Evolutionary conservation across 37 sponge, comb jelly and placozoan genomes (phyloP).

Genomic region (Spongilla lacustris): DNA sequence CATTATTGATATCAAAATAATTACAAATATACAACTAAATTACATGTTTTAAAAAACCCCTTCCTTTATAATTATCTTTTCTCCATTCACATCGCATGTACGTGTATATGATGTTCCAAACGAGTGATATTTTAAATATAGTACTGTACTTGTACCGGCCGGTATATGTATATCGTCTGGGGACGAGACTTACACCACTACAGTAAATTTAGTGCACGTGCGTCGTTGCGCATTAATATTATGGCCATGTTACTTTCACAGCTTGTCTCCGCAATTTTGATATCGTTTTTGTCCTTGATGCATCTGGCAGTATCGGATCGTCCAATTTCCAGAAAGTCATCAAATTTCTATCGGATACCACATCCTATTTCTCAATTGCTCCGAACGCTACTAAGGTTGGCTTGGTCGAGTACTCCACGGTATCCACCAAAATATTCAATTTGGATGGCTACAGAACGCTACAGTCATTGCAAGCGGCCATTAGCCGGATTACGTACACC

Average conservation of each 20-base stretch:
- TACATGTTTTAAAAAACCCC: too few relatives aligned
- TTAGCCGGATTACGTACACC: constrained; percentile 17
- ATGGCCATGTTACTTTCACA: neutral
- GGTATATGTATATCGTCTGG: too few relatives aligned
- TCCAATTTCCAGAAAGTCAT: constrained; percentile 43
- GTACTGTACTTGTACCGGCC: too few relatives aligned
- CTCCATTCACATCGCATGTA: too few relatives aligned
- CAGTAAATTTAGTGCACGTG: too few relatives aligned
- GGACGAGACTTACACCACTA: too few relatives aligned
- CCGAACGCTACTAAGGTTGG: constrained; percentile 39
- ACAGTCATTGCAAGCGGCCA: neutral
- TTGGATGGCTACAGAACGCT: neutral
- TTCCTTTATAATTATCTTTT: too few relatives aligned
- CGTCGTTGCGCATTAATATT: neutral
- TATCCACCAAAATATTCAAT: constrained; percentile 1
- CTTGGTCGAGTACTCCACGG: constrained; percentile 25
- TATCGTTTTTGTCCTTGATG: constrained; percentile 53
- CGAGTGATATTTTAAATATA: too few relatives aligned
- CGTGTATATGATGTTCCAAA: too few relatives aligned
- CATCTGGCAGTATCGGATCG: constrained; percentile 64
- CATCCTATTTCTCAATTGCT: constrained; percentile 38
- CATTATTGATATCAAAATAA: too few relatives aligned
- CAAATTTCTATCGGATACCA: constrained; percentile 37
- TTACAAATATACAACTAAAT: too few relatives aligned
- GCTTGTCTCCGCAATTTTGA: constrained; percentile 51